Conservation (phyloP, 2,113 vertebrate species). For the Marmota flaviventris region DNA sequence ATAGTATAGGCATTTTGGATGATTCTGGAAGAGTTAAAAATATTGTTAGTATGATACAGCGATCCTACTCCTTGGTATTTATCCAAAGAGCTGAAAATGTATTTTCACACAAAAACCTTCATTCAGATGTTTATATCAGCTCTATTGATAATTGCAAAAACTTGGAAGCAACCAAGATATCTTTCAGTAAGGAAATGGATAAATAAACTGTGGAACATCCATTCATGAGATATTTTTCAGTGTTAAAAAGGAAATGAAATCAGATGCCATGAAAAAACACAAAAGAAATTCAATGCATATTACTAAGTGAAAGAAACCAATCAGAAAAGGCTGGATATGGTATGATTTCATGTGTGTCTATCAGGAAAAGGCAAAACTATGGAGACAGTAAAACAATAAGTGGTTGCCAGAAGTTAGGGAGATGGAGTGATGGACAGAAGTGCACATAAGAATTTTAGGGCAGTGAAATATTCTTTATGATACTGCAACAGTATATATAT, state of each 20-base stretch:
- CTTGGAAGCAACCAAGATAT: background rate
- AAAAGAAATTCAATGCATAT: background rate
- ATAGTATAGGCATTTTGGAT: background rate
- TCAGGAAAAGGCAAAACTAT: background rate
- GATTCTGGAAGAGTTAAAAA: background rate
- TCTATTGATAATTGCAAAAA: background rate
- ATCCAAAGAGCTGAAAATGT: background rate
- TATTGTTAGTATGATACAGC: background rate
- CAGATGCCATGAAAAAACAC: background rate
- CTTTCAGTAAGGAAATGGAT: background rate
- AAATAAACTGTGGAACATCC: background rate
- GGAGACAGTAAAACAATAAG: background rate
- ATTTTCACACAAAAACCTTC: background rate
- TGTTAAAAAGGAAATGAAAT: background rate
- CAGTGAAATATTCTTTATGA: background rate
- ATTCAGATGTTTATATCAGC: background rate
- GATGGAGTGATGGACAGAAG: too few species aligned
- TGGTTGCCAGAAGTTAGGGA: background rate
- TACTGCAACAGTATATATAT: too few species aligned
- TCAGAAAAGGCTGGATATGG: background rate
- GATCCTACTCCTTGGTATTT: background rate
- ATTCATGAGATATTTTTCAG: background rate
- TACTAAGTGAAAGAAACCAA: background rate
- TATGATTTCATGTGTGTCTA: background rate
- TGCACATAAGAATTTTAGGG: rapidly evolving